Evolutionary conservation across 2,888 invertebrate species (phyloP).

Genomic region (Spilarctia lutea): DNA sequence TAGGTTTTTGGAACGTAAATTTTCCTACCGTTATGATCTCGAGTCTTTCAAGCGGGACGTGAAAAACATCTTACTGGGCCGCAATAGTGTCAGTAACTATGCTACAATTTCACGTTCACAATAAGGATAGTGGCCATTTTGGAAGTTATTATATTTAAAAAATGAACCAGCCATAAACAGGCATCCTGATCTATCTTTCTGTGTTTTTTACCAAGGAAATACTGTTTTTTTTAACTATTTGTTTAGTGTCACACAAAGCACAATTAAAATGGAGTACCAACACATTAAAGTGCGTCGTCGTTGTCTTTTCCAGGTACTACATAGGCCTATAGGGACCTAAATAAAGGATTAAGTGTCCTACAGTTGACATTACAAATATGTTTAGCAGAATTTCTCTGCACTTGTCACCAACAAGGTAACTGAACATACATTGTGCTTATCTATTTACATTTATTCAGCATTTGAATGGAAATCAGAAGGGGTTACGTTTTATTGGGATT

Average conservation of each 20-base stretch:
- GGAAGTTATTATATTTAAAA: too few species aligned
- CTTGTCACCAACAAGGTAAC: conserved; percentile 29
- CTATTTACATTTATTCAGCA: conserved; percentile 47
- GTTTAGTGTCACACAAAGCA: not conserved
- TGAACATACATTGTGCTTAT: conserved; percentile 38
- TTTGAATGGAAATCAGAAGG: conserved; percentile 43
- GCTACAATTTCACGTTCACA: too few species aligned
- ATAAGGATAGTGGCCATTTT: too few species aligned
- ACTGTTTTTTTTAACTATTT: too few species aligned
- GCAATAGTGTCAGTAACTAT: too few species aligned
- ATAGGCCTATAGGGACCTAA: not conserved
- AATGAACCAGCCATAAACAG: too few species aligned
- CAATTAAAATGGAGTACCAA: not conserved
- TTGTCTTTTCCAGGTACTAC: not conserved
- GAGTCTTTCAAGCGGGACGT: too few species aligned
- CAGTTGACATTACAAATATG: conserved; percentile 31
- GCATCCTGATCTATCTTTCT: too few species aligned
- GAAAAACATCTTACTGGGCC: too few species aligned
- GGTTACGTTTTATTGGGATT: conserved; percentile 33
- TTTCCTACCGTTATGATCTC: too few species aligned
- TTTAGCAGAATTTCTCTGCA: conserved; percentile 15
- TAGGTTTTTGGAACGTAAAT: too few species aligned
- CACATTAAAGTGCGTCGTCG: not conserved
- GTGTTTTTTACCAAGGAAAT: too few species aligned
- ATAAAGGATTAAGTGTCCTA: conserved; percentile 13